Percentiles rank a stretch among this genome's conserved stretches.
Evolutionary conservation across 2,113 vertebrate genomes (phyloP).

Genomic region (Polypterus bichir): DNA sequence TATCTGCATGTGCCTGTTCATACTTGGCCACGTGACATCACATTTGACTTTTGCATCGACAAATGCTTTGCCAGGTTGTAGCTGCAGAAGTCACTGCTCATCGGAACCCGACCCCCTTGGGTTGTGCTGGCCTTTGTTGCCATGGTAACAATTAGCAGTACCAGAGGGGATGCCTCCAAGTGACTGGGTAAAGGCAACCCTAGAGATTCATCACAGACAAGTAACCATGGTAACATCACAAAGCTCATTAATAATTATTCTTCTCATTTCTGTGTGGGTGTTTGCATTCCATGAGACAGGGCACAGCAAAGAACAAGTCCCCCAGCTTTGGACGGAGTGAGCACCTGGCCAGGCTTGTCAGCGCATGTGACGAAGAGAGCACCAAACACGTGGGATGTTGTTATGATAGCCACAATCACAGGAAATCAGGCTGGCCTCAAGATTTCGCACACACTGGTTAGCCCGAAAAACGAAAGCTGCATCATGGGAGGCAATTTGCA

Average conservation of each 20-base stretch:
- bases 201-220: constrained; percentile 78
- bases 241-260: constrained; percentile 50
- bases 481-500: no score
- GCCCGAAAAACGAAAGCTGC: no score
- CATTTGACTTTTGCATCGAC: neutral
- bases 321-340: no score
- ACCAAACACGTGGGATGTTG: no score
- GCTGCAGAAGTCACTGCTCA: constrained; percentile 12
- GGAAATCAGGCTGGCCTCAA: no score
- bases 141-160: constrained; percentile 56
- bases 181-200: constrained; percentile 65
- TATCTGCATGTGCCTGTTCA: no score
- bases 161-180: constrained; percentile 27
- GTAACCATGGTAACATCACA: constrained; percentile 73
- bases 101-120: constrained; percentile 13
- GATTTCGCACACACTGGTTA: no score
- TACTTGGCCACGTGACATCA: no score
- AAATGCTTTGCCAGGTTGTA: constrained; percentile 16
- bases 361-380: no score
- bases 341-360: no score
- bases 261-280: constrained; percentile 25
- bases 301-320: no score
- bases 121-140: constrained; percentile 54
- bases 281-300: constrained; percentile 23
- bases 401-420: no score